Conservation (phyloP, 2,113 vertebrate species). For the Porphyrio hochstetteri region DNA sequence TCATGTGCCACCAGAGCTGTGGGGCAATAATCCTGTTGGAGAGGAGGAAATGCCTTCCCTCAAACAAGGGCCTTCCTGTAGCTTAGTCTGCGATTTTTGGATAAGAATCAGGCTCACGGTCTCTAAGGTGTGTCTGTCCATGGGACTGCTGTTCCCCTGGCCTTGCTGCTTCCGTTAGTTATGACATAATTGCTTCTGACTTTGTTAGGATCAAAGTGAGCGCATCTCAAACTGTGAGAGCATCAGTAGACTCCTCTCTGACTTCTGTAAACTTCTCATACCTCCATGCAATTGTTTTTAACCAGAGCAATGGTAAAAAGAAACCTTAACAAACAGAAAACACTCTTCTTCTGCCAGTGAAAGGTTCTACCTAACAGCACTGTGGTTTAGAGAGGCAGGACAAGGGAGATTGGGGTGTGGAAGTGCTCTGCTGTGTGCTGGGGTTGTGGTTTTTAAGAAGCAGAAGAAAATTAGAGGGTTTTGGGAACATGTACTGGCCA, state of each 20-base stretch:
- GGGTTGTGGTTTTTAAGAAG: background rate
- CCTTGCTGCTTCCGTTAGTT: background rate
- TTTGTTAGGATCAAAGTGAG: background rate
- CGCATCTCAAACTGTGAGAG: background rate
- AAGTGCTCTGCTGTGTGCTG: background rate
- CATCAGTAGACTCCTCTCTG: background rate
- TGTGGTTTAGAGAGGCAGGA: rapidly evolving
- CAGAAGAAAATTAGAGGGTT: background rate
- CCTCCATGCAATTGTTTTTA: background rate
- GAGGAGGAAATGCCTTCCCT: background rate
- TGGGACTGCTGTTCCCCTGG: background rate
- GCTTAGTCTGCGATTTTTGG: background rate
- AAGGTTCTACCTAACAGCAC: background rate
- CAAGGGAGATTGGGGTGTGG: background rate
- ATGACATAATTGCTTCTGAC: background rate
- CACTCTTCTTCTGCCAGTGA: background rate
- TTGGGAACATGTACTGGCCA: background rate
- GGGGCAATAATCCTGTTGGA: background rate
- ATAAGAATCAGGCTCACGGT: background rate
- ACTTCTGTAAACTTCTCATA: background rate
- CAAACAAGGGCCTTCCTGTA: background rate
- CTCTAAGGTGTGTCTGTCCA: background rate
- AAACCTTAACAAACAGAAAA: background rate
- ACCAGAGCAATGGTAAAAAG: background rate
- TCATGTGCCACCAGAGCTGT: background rate